Evolutionary conservation across 2,888 invertebrate genomes (phyloP).

Genomic region (Sceliomorpha sp.): DNA sequence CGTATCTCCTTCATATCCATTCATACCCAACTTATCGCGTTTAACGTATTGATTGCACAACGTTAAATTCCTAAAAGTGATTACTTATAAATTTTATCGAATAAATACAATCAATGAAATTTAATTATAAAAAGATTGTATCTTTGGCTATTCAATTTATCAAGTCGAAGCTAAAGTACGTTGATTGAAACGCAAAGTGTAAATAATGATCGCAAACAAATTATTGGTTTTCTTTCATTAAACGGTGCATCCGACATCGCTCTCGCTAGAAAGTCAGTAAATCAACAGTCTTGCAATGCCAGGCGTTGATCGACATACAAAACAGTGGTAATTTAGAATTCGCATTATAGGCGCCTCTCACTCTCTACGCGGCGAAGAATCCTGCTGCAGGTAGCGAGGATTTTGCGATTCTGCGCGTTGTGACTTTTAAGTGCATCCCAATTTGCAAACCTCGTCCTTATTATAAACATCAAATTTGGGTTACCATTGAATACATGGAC

Average conservation of each 20-base stretch:
- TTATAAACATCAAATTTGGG: slow-evolving; percentile 33
- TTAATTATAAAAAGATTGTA: background rate
- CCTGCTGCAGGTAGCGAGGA: slow-evolving; percentile 12
- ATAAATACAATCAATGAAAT: slow-evolving; percentile 7
- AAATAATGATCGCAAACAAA: slow-evolving; percentile 4
- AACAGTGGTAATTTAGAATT: slow-evolving; percentile 61
- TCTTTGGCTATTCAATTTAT: background rate
- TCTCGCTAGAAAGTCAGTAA: slow-evolving; percentile 56
- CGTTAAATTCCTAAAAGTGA: slow-evolving; percentile 6
- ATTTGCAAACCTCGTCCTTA: slow-evolving; percentile 58
- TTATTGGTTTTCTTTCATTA: slow-evolving; percentile 16
- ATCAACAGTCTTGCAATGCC: slow-evolving; percentile 42
- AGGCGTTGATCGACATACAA: slow-evolving; percentile 61
- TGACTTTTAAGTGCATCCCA: slow-evolving; percentile 72
- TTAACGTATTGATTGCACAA: slow-evolving; percentile 16
- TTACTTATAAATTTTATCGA: slow-evolving; percentile 1
- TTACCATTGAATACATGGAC: slow-evolving; percentile 38
- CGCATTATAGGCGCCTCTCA: slow-evolving; percentile 58
- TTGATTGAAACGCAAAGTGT: no score
- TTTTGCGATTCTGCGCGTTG: slow-evolving; percentile 57
- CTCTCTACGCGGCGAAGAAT: slow-evolving; percentile 28
- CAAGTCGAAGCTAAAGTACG: no score
- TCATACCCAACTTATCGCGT: slow-evolving; percentile 16
- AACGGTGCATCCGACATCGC: slow-evolving; percentile 20
- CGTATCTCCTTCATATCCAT: slow-evolving; percentile 13